Evolutionary conservation across 2,888 invertebrate genomes (phyloP).

Genomic region (Eilema griseolum): DNA sequence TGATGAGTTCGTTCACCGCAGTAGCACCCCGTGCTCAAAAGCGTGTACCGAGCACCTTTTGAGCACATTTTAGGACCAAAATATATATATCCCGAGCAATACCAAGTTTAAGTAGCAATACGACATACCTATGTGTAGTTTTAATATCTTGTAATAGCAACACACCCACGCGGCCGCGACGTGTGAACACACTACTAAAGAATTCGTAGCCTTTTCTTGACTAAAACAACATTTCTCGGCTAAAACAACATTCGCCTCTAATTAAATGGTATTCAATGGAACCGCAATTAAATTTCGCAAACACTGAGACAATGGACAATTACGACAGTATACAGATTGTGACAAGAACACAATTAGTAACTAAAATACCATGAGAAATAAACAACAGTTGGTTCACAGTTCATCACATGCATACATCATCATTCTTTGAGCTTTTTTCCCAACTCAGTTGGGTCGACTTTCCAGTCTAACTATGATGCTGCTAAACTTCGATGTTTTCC

Average conservation of each 20-base stretch:
- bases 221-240: neutral
- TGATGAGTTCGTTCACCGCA: no score
- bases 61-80: no score
- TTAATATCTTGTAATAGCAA: neutral
- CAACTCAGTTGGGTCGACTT: no score
- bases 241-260: neutral
- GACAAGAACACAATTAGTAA: slow-evolving; percentile 50
- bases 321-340: slow-evolving; percentile 44
- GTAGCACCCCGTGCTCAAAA: no score
- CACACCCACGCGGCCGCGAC: no score
- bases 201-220: neutral
- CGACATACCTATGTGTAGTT: neutral
- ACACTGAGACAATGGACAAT: slow-evolving; percentile 49
- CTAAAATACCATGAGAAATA: slow-evolving; percentile 53
- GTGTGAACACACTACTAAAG: neutral
- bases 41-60: no score
- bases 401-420: neutral
- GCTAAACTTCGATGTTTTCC: no score
- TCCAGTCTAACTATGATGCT: no score
- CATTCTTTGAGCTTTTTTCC: no score
- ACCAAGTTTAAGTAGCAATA: neutral
- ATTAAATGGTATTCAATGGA: neutral
- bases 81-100: no score
- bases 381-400: neutral
- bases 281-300: slow-evolving; percentile 37